A percentile compares a stretch with the other conserved stretches of the same genome.
Conservation (phyloP, 2,888 invertebrate species). For the Laothoe populi region DNA sequence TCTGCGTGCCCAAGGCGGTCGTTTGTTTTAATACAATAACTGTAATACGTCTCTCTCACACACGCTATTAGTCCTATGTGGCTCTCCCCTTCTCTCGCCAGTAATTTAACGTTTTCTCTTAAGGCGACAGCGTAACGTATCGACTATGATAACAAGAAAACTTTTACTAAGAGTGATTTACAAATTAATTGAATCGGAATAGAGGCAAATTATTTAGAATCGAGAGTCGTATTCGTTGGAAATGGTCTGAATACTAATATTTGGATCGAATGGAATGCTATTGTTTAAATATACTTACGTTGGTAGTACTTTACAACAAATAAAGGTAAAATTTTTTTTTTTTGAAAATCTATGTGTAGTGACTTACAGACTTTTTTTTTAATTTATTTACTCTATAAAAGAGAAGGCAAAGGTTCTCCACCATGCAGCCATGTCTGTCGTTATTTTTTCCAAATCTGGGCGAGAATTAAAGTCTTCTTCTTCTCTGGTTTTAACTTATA, state of each 20-base stretch:
- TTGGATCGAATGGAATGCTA: background rate
- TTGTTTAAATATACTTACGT: background rate
- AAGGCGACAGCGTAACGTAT: conserved; percentile 71
- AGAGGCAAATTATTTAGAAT: conserved; percentile 34
- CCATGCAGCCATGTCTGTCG: too few relatives aligned
- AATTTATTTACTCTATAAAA: too few relatives aligned
- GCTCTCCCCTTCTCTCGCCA: conserved; percentile 56
- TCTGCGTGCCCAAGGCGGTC: conserved; percentile 81
- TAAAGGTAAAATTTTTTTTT: background rate
- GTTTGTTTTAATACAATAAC: conserved; percentile 85
- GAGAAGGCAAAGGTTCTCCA: too few relatives aligned
- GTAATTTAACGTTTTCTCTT: conserved; percentile 74
- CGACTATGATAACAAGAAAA: conserved; percentile 42
- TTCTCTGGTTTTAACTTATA: too few relatives aligned
- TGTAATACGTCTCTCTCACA: conserved; percentile 68
- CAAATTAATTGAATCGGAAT: conserved; percentile 24
- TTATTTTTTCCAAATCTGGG: too few relatives aligned
- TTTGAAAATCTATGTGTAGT: background rate
- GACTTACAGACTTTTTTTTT: background rate
- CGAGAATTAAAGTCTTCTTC: too few relatives aligned
- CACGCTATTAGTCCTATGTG: conserved; percentile 55
- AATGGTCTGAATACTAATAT: conserved; percentile 6
- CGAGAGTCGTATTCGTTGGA: conserved; percentile 3
- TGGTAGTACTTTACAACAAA: background rate
- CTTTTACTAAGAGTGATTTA: conserved; percentile 25